Base-by-base conservation (phyloP, 2,888 invertebrate species). In the Pandemis corylana region DNA sequence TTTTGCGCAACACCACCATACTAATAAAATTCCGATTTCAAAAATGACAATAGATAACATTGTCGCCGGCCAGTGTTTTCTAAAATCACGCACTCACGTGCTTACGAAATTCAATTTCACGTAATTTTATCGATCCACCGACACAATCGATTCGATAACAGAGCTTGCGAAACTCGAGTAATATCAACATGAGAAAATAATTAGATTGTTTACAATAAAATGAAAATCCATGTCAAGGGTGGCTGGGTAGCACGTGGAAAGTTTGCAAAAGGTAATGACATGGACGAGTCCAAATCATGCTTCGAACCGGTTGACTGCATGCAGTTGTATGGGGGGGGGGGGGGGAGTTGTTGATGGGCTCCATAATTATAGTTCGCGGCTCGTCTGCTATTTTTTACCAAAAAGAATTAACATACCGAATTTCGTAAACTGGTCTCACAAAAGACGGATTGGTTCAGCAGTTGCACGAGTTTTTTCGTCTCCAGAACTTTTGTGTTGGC, bases 151-250 rank as follows among this genome's bases (percentile, higher is more conserved):
- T 78, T 84, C 80, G 85, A 87, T 87, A 86, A 85, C 77, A 59
- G 63, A 15, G 69, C 65, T 91, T 91, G 83, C 85, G 88, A 89
- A 90, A 91, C 67, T 62, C 65, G 20, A 68, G 68, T 84, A 76
- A 78, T 77, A 77, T 78, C 79, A 80, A 79, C 83, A 78, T 80
- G 79, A 77, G 77, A 80, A 81, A 83, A 79, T 77, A 83, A 83
- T 80, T 83, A 80, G 80, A 83, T 83, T 82, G 82, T 84, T 80
- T 82, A 71, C 53, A 53, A 71, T 71, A 85, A 81, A 76, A 76
- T 87, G 83, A 81, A 83, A 85, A 89, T 88, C 81, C 85, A 85
- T 91, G 91, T 90, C 91, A 91, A 91, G 91, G 91, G 81, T 70
- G 62, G 28, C 28, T 36, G 20, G 41, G 13, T 36, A 20, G 62